Base-by-base conservation (phyloP, 2,888 invertebrate genomes). In the Idaea aversata region DNA sequence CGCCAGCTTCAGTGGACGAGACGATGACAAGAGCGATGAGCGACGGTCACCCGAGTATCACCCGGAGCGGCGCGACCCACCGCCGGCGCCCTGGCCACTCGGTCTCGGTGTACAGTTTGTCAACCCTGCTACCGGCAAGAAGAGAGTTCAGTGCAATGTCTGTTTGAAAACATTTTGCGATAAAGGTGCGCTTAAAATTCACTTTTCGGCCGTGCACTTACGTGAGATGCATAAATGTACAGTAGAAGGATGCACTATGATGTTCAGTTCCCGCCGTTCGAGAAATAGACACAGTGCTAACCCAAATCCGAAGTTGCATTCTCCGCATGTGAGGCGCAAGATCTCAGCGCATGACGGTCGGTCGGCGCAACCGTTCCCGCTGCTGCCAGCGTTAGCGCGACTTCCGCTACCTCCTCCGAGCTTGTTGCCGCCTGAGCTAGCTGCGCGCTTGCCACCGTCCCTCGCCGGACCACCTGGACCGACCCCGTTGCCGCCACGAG, bases 151-250 rank as follows among this genome's bases (percentile, higher is more conserved):
- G 93, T 99, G 99, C 93, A 98, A 98, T 85, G 98, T 98, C 70
- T 99, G 99, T 89, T 94, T 98, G 73, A 99, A 99, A 90, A 99
- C 99, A 67, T 99, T 99, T 92, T 99, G 99, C 94, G 99, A 99
- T 93, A 99, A 99, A 92, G 99, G 99, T 72, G 99, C 99, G 60
- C 93, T 99, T 65, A 99, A 99, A 93, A 99, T 99, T 65, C 99
- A 99, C 88, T 99, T 99, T 88, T 98, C 98, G 68, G 99, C 99
- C 25, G 99, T 99, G 70, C 99, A 99, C 87, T 92, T 99, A 77
- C 96, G 98, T 64, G 99, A 99, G 93, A 99, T 99, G 99, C 99
- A 99, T 93, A 98, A 98, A 93, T 99, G 99, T 91, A 98, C 99
- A 15, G 98, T 99, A 62, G 97, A 97, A 83, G 99, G 99, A 58